Percentiles rank a stretch among this genome's conserved stretches.
These are phyloP conservation scores for Drosophila parabipectinata DNA, from an alignment of 1,140 invertebrate genomes.

Conservation along the genomic window DNA sequence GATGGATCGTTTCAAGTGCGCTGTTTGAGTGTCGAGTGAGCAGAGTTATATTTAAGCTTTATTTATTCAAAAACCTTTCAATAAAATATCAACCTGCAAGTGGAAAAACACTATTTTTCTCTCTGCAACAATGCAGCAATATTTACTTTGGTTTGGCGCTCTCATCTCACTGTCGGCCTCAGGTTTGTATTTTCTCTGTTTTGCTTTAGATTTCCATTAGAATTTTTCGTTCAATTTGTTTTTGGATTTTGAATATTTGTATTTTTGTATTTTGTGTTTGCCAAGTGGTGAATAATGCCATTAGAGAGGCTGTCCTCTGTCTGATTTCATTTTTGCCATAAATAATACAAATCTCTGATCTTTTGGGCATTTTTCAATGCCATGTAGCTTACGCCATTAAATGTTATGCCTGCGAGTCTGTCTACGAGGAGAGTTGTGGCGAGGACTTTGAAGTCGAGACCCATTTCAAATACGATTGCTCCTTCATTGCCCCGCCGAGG, in stretches of 20 bases:
- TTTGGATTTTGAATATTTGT: neutral
- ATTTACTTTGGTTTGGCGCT: conserved; percentile 65
- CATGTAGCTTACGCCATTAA: conserved; percentile 74
- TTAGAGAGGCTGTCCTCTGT: conserved; percentile 14
- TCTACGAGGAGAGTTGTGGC: conserved; percentile 67
- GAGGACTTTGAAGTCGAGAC: conserved; percentile 74
- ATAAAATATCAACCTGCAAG: conserved; percentile 28
- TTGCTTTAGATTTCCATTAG: conserved; percentile 14
- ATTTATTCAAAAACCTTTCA: conserved; percentile 29
- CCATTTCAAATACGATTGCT: conserved; percentile 76
- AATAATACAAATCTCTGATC: conserved; percentile 29
- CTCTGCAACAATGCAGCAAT: conserved; percentile 59
- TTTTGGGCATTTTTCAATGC: conserved; percentile 55
- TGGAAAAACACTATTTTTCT: conserved; percentile 37
- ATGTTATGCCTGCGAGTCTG: conserved; percentile 77
- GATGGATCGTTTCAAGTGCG: conserved; percentile 50
- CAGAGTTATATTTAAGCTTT: conserved; percentile 51
- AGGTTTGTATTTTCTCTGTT: conserved; percentile 56
- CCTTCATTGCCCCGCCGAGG: conserved; percentile 69
- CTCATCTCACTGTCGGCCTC: conserved; percentile 52
- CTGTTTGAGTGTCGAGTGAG: conserved; percentile 41
- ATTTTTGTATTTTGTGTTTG: conserved; percentile 12
- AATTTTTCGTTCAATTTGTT: conserved; percentile 7
- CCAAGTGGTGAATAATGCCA: conserved; percentile 8
- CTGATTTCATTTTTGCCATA: conserved; percentile 43